Evolutionary conservation across 2,888 invertebrate species (phyloP).

Genomic region (Cordilura impudica): DNA sequence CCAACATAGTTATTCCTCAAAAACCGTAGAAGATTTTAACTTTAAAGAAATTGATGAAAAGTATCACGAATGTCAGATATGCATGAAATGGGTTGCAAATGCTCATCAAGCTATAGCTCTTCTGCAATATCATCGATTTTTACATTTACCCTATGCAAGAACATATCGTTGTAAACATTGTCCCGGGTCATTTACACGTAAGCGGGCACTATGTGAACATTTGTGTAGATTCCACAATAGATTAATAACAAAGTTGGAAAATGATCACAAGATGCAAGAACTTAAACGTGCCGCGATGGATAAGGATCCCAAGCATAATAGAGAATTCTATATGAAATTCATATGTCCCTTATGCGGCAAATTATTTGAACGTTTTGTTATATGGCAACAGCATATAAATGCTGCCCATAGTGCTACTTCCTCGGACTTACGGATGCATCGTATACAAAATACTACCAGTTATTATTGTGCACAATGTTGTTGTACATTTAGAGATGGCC

Average conservation of each 20-base stretch:
- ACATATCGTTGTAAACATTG: conserved; percentile 72
- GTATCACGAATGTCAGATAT: conserved; percentile 71
- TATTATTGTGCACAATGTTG: conserved; percentile 71
- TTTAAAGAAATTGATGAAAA: conserved; percentile 70
- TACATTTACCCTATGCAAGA: conserved; percentile 69
- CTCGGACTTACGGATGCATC: conserved; percentile 69
- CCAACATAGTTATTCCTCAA: conserved; percentile 69
- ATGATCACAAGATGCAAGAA: conserved; percentile 64
- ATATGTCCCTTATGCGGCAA: conserved; percentile 72
- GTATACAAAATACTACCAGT: conserved; percentile 70
- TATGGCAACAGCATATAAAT: conserved; percentile 71
- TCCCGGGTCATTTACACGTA: conserved; percentile 67
- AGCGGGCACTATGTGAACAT: conserved; percentile 68
- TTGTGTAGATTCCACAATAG: conserved; percentile 50
- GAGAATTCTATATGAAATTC: conserved; percentile 62
- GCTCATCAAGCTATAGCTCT: conserved; percentile 71
- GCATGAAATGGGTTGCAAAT: conserved; percentile 72
- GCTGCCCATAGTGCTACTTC: conserved; percentile 70
- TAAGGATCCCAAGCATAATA: conserved; percentile 44
- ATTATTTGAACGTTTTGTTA: conserved; percentile 68
- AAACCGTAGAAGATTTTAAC: conserved; percentile 69
- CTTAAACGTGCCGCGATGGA: neutral
- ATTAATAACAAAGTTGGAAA: conserved; percentile 63
- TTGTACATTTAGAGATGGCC: conserved; percentile 71
- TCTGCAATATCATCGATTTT: conserved; percentile 72